phyloP scores from a whole-genome alignment of 2,113 vertebrate genomes.

The Oryzias celebensis region DNA sequence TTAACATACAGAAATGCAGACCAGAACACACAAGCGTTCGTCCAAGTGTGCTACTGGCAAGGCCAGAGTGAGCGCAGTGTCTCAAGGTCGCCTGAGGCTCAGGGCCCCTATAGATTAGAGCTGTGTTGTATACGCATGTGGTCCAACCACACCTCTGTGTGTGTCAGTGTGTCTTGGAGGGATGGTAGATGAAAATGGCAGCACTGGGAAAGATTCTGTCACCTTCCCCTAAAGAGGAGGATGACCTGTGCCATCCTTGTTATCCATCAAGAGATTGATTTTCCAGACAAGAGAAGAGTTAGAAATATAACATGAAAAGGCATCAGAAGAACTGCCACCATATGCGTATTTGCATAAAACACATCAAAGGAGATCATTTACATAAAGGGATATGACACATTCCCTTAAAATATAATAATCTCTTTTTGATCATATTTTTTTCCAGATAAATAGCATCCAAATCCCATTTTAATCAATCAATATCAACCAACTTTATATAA shows the following conservation, averaged over 20 bases:
- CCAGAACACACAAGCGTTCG: conserved; percentile 1
- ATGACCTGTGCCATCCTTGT: conserved; percentile 79
- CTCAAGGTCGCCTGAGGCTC: conserved; percentile 73
- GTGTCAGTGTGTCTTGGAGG: conserved; percentile 45
- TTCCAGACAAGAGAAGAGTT: conserved; percentile 51
- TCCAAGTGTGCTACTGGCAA: conserved; percentile 54
- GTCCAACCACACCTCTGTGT: conserved; percentile 57
- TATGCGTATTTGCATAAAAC: conserved; percentile 23
- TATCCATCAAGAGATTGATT: conserved; percentile 85
- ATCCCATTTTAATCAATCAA: too few species aligned
- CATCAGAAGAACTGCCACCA: conserved; percentile 26
- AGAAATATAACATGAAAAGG: conserved; percentile 36
- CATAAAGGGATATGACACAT: conserved; percentile 1
- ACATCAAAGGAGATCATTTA: neutral
- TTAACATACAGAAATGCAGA: conserved; percentile 10
- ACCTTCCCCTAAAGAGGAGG: conserved; percentile 77
- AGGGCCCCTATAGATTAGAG: conserved; percentile 72
- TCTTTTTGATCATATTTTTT: too few species aligned
- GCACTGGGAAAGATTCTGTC: conserved; percentile 78
- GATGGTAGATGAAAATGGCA: conserved; percentile 77
- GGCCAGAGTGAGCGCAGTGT: conserved; percentile 53
- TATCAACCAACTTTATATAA: too few species aligned
- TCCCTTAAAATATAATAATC: neutral
- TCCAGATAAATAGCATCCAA: too few species aligned
- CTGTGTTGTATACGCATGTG: conserved; percentile 45